These are phyloP conservation scores for Tipula helvola DNA, from an alignment of 2,888 invertebrate genomes.

Conservation along the genomic window DNA sequence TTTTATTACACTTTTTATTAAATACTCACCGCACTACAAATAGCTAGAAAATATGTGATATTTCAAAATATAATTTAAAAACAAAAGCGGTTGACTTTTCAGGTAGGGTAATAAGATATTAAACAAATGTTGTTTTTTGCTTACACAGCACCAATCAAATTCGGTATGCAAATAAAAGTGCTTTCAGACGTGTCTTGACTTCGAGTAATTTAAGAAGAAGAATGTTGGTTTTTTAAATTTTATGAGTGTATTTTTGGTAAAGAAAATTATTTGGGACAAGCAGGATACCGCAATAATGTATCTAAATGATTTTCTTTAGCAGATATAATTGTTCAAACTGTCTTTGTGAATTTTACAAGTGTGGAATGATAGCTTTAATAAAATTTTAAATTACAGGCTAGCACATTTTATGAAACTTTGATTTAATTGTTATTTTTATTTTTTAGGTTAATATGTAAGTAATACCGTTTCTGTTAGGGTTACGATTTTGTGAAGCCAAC, in stretches of 20 bases:
- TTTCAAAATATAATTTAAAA: too few species aligned
- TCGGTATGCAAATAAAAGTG: too few species aligned
- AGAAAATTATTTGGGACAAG: background rate
- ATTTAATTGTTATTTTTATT: background rate
- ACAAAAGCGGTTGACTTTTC: too few species aligned
- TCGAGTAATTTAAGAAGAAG: background rate
- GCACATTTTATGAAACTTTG: background rate
- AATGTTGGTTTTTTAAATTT: background rate
- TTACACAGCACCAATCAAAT: too few species aligned
- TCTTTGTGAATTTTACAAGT: background rate
- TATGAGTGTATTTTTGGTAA: background rate
- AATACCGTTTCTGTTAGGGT: too few species aligned
- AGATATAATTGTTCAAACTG: background rate
- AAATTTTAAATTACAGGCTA: background rate
- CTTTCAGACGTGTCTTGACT: background rate
- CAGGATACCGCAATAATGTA: background rate
- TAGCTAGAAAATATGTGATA: too few species aligned
- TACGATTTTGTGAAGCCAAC: too few species aligned
- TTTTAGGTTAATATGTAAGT: too few species aligned
- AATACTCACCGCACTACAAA: too few species aligned
- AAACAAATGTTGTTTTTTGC: too few species aligned
- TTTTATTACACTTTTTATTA: too few species aligned
- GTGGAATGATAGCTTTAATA: background rate
- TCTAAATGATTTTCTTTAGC: background rate
- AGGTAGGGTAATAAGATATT: too few species aligned